These are phyloP conservation scores for Zoroaster sp. DNA, from an alignment of 53 echinoderm and acorn worm genomes.

Conservation along the genomic window DNA sequence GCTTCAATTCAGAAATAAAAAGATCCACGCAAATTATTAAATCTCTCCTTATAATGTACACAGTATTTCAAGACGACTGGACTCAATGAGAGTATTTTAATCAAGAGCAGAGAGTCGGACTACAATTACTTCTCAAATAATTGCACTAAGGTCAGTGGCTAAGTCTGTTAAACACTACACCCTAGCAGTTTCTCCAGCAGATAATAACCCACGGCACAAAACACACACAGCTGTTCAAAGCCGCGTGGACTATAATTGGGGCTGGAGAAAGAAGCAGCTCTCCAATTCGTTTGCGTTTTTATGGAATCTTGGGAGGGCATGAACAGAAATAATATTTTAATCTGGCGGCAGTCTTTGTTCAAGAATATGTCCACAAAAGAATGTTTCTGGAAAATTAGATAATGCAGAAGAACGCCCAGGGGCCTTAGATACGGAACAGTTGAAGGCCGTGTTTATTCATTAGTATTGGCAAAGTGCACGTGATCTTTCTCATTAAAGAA, in stretches of 20 bases:
- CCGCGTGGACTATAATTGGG: not conserved
- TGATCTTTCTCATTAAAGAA: too few relatives aligned
- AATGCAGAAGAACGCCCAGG: not conserved
- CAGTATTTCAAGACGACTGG: too few relatives aligned
- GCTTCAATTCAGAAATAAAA: too few relatives aligned
- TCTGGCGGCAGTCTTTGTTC: constrained; percentile 14
- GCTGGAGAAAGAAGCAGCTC: not conserved
- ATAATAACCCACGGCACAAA: not conserved
- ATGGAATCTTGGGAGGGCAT: not conserved
- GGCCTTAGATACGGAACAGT: too few relatives aligned
- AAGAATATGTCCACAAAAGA: not conserved
- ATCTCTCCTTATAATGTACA: too few relatives aligned
- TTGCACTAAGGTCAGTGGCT: not conserved
- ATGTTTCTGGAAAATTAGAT: not conserved
- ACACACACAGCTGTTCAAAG: not conserved
- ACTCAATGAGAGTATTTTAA: too few relatives aligned
- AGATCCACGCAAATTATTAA: too few relatives aligned
- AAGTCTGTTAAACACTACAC: not conserved
- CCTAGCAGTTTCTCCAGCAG: too few relatives aligned
- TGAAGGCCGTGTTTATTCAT: too few relatives aligned
- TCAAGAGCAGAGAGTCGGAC: too few relatives aligned
- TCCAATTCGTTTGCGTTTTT: not conserved
- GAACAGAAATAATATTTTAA: not conserved
- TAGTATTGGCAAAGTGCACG: too few relatives aligned
- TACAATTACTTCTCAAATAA: not conserved